A percentile compares a stretch with the other conserved stretches of the same genome.
Conservation (phyloP, 2,797 vertebrate genomes). For the Neomorphus geoffroyi region DNA sequence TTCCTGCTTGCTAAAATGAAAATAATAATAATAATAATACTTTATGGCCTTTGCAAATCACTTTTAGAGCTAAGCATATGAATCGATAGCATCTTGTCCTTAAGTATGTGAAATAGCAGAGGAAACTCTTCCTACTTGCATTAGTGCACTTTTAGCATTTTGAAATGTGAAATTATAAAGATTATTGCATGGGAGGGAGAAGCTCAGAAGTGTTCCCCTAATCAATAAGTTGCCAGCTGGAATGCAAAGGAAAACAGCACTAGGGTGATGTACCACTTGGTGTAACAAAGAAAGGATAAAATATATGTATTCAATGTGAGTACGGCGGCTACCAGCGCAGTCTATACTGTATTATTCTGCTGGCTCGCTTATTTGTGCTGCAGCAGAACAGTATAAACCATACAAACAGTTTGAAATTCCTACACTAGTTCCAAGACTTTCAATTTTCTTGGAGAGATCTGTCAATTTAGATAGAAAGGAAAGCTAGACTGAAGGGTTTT, state of each 20-base stretch:
- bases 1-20: conserved; percentile 38
- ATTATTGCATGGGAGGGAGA: conserved; percentile 17
- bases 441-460: neutral
- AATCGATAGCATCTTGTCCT: conserved; percentile 29
- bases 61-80: conserved; percentile 16
- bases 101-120: conserved; percentile 50
- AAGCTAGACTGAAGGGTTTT: neutral
- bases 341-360: neutral
- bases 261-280: neutral
- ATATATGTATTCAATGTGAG: neutral
- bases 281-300: conserved; percentile 14
- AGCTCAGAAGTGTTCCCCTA: neutral
- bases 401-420: neutral
- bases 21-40: conserved; percentile 43
- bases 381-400: neutral
- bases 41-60: conserved; percentile 5
- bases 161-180: conserved; percentile 48
- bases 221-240: conserved; percentile 35
- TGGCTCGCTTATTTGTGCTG: neutral
- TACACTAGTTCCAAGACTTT: neutral
- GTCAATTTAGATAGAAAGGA: neutral
- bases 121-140: conserved; percentile 34
- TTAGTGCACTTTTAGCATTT: conserved; percentile 48
- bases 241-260: conserved; percentile 16
- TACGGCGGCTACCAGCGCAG: neutral